Conservation (phyloP, 2,113 vertebrate species). For the Corythornis vintsioides region DNA sequence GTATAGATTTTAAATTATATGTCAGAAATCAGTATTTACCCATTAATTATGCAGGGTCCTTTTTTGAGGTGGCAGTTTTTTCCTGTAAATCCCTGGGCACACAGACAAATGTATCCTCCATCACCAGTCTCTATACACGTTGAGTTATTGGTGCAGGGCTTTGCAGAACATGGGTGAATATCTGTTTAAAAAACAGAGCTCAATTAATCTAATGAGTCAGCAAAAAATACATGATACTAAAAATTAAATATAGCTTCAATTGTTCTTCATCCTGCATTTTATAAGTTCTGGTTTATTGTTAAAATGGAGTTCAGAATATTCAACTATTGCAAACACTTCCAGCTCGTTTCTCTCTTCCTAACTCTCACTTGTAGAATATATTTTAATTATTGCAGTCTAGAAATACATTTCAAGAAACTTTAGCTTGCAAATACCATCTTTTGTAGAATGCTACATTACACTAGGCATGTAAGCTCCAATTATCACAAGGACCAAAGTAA, state of each 20-base stretch:
- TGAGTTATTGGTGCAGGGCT: conserved; percentile 87
- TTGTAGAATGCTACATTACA: too few relatives aligned
- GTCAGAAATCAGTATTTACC: conserved; percentile 75
- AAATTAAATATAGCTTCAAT: neutral
- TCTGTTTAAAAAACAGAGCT: conserved; percentile 71
- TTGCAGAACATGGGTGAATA: conserved; percentile 80
- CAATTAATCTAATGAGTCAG: neutral
- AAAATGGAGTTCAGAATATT: neutral
- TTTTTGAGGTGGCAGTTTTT: conserved; percentile 81
- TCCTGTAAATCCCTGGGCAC: conserved; percentile 81
- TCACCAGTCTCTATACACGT: conserved; percentile 86
- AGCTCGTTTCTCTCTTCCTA: neutral
- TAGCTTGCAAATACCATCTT: neutral
- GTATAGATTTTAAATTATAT: neutral
- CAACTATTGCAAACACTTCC: neutral
- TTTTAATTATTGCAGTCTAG: neutral
- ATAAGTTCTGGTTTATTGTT: neutral
- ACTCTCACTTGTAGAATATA: neutral
- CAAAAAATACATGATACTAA: neutral
- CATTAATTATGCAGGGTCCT: conserved; percentile 81
- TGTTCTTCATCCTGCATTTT: neutral
- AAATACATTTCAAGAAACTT: neutral
- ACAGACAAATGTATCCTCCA: conserved; percentile 86
- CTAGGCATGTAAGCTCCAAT: neutral
- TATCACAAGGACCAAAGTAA: neutral